Conservation (phyloP, 2,797 vertebrate species). For the Spheniscus humboldti region DNA sequence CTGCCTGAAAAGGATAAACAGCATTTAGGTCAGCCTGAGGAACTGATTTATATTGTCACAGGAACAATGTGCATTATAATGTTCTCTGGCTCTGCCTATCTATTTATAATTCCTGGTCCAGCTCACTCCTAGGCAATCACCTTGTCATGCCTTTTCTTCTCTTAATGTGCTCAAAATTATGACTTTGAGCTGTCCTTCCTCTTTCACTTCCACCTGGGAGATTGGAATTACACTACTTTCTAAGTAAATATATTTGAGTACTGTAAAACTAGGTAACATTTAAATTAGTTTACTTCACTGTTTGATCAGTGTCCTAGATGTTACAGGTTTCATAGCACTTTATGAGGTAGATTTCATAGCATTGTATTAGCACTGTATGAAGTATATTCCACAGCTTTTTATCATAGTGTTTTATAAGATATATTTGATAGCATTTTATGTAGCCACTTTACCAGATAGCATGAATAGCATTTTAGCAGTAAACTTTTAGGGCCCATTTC, state of each 20-base stretch:
- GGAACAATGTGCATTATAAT: neutral
- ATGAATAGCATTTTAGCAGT: neutral
- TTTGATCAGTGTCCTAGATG: neutral
- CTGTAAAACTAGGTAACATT: neutral
- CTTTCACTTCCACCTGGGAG: neutral
- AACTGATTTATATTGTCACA: neutral
- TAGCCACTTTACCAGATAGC: neutral
- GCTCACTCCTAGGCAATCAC: neutral
- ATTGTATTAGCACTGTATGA: neutral
- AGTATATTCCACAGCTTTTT: neutral
- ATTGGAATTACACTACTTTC: neutral
- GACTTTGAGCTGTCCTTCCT: neutral
- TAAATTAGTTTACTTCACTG: slow-evolving; percentile 14
- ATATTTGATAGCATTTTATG: neutral
- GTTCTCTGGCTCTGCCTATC: neutral
- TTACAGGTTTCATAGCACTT: neutral
- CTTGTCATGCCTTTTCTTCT: neutral
- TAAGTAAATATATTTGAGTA: neutral
- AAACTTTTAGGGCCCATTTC: neutral
- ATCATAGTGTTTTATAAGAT: neutral
- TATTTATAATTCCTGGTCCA: neutral
- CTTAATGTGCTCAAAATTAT: neutral
- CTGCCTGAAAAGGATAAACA: neutral
- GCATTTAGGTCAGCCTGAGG: neutral
- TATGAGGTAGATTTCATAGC: neutral